These are phyloP conservation scores for Encarsia formosa DNA, from an alignment of 2,888 invertebrate species.

Conservation along the genomic window DNA sequence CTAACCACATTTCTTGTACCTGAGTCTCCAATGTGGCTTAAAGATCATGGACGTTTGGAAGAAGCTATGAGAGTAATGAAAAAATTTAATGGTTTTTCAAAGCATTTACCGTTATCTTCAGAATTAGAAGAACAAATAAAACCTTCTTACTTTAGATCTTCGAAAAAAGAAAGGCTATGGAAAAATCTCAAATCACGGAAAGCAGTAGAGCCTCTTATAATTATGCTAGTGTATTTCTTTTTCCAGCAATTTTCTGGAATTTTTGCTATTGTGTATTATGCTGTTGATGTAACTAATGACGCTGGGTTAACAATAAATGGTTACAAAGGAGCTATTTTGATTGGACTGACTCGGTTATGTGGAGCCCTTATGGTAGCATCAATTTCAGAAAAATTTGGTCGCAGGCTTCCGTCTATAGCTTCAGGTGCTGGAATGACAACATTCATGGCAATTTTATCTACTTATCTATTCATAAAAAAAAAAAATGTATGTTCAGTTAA, in stretches of 20 bases:
- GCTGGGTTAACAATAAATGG: conserved; percentile 53
- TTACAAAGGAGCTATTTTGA: conserved; percentile 54
- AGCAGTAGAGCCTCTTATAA: conserved; percentile 52
- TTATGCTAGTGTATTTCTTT: conserved; percentile 55
- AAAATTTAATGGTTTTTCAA: conserved; percentile 48
- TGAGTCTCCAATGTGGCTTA: conserved; percentile 58
- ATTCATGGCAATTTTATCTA: conserved; percentile 54
- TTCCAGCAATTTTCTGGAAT: conserved; percentile 60
- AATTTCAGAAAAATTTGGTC: conserved; percentile 56
- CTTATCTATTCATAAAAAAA: conserved; percentile 47
- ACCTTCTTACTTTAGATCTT: conserved; percentile 22
- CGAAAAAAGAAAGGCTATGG: conserved; percentile 32
- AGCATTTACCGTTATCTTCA: conserved; percentile 27
- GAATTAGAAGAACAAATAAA: conserved; percentile 35
- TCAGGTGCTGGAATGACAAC: conserved; percentile 59
- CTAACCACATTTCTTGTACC: conserved; percentile 51
- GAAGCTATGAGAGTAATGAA: conserved; percentile 52
- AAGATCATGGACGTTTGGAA: conserved; percentile 50
- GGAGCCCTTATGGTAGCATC: conserved; percentile 52
- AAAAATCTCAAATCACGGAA: conserved; percentile 46
- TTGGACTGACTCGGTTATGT: conserved; percentile 53
- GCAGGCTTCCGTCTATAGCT: conserved; percentile 57
- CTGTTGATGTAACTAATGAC: conserved; percentile 53
- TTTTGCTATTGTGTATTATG: conserved; percentile 58
- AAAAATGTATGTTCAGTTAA: conserved; percentile 35